Percentiles rank a stretch among this genome's conserved stretches.
phyloP scores from a whole-genome alignment of 2,888 invertebrate genomes.

The Ophion ventricosus region DNA sequence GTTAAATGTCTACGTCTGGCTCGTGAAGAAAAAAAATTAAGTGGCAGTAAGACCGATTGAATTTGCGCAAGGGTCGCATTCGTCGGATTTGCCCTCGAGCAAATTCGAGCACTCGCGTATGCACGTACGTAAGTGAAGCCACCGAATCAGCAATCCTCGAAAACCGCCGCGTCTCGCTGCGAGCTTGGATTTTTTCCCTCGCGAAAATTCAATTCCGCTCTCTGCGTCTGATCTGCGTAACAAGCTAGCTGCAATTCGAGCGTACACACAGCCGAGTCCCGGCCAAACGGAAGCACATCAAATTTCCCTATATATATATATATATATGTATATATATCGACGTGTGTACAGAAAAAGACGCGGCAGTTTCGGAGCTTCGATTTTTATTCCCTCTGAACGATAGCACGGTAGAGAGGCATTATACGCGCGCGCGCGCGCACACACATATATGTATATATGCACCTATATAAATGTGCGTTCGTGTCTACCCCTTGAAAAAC shows the following conservation, averaged over 20 bases:
- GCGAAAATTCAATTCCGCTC: conserved; percentile 76
- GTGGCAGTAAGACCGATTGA: conserved; percentile 44
- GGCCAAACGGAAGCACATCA: conserved; percentile 48
- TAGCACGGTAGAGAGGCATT: conserved; percentile 36
- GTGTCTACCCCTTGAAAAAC: conserved; percentile 50
- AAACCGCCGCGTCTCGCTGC: conserved; percentile 41
- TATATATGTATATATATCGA: neutral
- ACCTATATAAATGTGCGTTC: neutral
- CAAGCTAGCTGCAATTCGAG: conserved; percentile 77
- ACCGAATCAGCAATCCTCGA: conserved; percentile 53
- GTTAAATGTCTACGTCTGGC: neutral
- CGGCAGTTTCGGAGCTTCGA: conserved; percentile 48
- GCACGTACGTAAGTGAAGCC: conserved; percentile 67
- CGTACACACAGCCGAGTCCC: conserved; percentile 50
- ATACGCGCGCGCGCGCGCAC: too few relatives aligned
- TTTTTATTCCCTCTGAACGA: conserved; percentile 51
- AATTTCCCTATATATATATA: conserved; percentile 36
- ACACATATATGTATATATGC: conserved; percentile 6
- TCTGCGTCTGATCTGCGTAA: conserved; percentile 80
- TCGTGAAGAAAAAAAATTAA: conserved; percentile 8
- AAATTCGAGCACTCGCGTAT: conserved; percentile 63
- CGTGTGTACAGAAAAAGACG: conserved; percentile 24
- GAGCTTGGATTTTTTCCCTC: conserved; percentile 64
- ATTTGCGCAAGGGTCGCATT: conserved; percentile 36
- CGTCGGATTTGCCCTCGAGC: conserved; percentile 20